Base-by-base conservation (phyloP, 2,888 invertebrate species). In the Xestobium rufovillosum region DNA sequence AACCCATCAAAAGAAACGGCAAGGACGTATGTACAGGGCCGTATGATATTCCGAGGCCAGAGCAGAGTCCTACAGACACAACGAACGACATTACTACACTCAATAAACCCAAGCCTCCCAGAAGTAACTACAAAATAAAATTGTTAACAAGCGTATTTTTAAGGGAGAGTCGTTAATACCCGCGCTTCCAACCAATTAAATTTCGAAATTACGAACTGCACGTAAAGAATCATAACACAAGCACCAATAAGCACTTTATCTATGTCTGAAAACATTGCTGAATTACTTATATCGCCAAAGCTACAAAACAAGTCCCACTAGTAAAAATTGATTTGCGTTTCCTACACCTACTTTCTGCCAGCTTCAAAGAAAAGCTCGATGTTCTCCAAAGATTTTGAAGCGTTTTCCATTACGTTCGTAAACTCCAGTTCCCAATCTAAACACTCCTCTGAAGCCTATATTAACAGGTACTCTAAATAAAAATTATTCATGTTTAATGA, bases 21-120 rank as follows among this genome's bases (percentile, higher is more conserved):
- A 88, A 64, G 9, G 86, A 82, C 6, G 83, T 80, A 60, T 89
- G 87, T 1, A 88, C 80, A 0, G 87, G 87, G 1, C 87, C 85
- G 60, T 83, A 87, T 16, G 80, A 73, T 19, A 86, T 69, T 4
- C 80, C 80, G 38, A 82, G 56, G 4, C 78, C 58, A 1, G 85
- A 81, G 54, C 85, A 84, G 55, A 85, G 60, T 33, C 85, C 80
- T 36, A 80, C 73, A 1, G 83, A 76, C 17, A 79, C 73, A 2
- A 79, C 58, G 52, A 86, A 82, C 1, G 87, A 79, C 69, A 85
- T 73, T 4, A 76, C 82, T 19, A 87, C 78, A 52, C 79, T 76
- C 10, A 82, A 53, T 32, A 88, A 65, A 17, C 87, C 87, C 19
- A 80, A 69, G 48, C 73, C 65, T 3, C 81, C 80, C 38, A 87